Evolutionary conservation across 2,113 vertebrate species (phyloP).

Genomic region (Amblyopsis rosae): DNA sequence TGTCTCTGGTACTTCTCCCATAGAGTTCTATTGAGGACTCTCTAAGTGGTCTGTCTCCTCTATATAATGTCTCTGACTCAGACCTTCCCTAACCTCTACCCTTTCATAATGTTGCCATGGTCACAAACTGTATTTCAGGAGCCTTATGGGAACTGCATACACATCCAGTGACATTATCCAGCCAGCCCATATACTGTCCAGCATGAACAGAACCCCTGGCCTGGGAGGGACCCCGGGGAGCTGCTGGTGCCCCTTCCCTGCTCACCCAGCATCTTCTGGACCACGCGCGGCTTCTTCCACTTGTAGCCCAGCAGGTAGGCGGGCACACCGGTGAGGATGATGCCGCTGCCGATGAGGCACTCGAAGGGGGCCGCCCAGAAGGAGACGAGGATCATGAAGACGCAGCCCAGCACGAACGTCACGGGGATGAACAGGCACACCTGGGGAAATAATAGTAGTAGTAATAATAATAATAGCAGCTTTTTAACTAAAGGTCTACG

Average conservation of each 20-base stretch:
- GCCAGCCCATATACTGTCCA: no score
- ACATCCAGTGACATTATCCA: no score
- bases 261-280: conserved; percentile 75
- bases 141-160: no score
- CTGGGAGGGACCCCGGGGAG: background rate
- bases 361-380: conserved; percentile 78
- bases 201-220: no score
- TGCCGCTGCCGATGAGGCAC: conserved; percentile 67
- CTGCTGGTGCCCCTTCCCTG: background rate
- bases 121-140: no score
- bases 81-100: background rate
- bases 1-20: no score
- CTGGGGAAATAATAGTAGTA: conserved; percentile 36
- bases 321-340: conserved; percentile 76
- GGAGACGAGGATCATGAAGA: conserved; percentile 77
- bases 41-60: no score
- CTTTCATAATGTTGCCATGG: background rate
- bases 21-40: background rate
- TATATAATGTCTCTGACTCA: background rate
- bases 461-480: background rate
- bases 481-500: background rate
- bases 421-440: conserved; percentile 66
- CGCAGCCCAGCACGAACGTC: conserved; percentile 69
- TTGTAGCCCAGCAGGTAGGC: conserved; percentile 77
- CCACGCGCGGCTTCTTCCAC: conserved; percentile 74